Conservation (phyloP, 1,140 invertebrate species). For the Drosophila miranda region DNA sequence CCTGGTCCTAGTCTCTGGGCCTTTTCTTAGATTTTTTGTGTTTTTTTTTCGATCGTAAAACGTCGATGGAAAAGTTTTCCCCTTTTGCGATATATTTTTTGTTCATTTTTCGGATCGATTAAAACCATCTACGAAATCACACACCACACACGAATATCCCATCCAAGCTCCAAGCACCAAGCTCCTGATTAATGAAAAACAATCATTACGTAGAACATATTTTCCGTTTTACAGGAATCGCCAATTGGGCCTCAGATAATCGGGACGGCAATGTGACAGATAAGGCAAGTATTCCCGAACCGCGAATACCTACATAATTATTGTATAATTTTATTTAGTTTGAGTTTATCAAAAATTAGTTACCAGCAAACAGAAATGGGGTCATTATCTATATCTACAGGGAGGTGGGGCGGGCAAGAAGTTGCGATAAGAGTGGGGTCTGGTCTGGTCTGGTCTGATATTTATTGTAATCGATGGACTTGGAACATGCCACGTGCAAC, state of each 20-base stretch:
- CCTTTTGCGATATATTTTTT: too few species aligned
- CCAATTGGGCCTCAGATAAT: constrained; percentile 78
- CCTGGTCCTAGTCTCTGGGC: constrained; percentile 4
- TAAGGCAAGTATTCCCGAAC: constrained; percentile 69
- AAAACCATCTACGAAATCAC: constrained; percentile 11
- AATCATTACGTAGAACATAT: constrained; percentile 25
- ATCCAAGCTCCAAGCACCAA: background rate
- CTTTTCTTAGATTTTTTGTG: constrained; percentile 5
- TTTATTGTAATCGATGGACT: constrained; percentile 7
- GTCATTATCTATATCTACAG: constrained; percentile 2
- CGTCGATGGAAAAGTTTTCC: too few species aligned
- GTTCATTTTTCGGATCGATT: constrained; percentile 37
- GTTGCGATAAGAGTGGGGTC: constrained; percentile 38
- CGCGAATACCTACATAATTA: constrained; percentile 1
- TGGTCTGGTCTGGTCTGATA: constrained; percentile 14
- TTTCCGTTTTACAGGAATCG: constrained; percentile 72
- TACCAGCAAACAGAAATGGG: constrained; percentile 12
- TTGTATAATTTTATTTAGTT: constrained; percentile 8
- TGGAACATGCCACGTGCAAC: constrained; percentile 20
- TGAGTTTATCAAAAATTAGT: constrained; percentile 6
- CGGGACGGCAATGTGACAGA: constrained; percentile 80
- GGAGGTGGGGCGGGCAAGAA: background rate
- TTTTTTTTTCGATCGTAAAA: constrained; percentile 5
- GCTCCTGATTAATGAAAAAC: constrained; percentile 6
- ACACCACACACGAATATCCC: background rate